Base-by-base conservation (phyloP, 2,888 invertebrate species). In the Nesidiocoris tenuis region DNA sequence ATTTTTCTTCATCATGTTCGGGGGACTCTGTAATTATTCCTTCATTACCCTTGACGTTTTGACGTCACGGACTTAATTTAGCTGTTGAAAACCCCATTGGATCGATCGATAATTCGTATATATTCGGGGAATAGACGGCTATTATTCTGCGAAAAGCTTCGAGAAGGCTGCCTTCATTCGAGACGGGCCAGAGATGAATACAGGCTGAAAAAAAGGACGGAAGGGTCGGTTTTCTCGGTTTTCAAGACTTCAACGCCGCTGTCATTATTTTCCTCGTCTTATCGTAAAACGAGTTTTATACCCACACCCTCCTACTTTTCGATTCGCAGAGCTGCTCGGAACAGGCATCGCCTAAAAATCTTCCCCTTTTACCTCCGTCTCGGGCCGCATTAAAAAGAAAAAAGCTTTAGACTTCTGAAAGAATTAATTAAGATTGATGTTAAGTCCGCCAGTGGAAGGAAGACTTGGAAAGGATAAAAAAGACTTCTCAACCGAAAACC, bases 371-470 rank as follows among this genome's bases (percentile, higher is more conserved):
- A 57, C 25, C 25, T 70, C 55, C 54, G 22, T 17, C 22, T 56
- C 55, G 1, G 39, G 3, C 3, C 24, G 23, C 59, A 72, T 76
- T 72, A 76, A 74, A 76, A 77, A 77, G 76, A 59, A 59, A 54
- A 17, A 21, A 59, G 24, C 3, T 59, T 24, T 74, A 77, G 77
- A 77, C 74, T 76, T 76, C 76, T 76, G 74, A 78, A 78, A 76
- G 74, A 78, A 78, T 76, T 78, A 78, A 78, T 78, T 78, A 78
- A 78, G 78, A 78, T 78, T 78, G 78, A 78, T 78, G 78, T 78
- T 78, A 78, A 78, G 76, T 78, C 63, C 54, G 55, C 23, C 17
- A 23, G 56, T 21, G 55, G 65, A 75, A 72, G 72, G 65, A 24
- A 17, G 65, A 23, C 17, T 17, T 19, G 17, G 25, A 24, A 66